Conservation (phyloP, 2,888 invertebrate genomes). For the Congeria kusceri region DNA sequence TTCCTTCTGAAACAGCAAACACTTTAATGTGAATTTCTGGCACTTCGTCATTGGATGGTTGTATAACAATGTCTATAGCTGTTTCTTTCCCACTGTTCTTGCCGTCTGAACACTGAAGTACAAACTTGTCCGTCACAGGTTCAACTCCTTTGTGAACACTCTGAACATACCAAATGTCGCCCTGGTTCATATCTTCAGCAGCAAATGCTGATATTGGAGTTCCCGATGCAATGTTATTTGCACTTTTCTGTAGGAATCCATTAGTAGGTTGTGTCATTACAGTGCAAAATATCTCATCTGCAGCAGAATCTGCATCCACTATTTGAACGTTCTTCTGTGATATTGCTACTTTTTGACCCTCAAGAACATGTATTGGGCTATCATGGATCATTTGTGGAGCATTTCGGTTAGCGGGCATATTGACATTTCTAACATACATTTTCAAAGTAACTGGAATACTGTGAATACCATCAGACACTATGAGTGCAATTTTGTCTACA, state of each 20-base stretch:
- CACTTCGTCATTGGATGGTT: conserved; percentile 84
- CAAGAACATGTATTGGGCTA: conserved; percentile 75
- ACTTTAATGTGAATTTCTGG: conserved; percentile 83
- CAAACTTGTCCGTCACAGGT: conserved; percentile 81
- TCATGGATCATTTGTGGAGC: no score
- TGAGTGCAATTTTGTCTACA: conserved; percentile 64
- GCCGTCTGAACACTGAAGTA: conserved; percentile 84
- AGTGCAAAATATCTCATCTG: conserved; percentile 81
- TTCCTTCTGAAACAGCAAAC: conserved; percentile 85
- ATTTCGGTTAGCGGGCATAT: no score
- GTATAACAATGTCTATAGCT: conserved; percentile 78
- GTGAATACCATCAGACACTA: conserved; percentile 76
- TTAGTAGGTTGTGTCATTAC: conserved; percentile 80
- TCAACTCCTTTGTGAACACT: conserved; percentile 85
- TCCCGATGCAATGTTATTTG: conserved; percentile 83
- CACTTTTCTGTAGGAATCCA: conserved; percentile 84
- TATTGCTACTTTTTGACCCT: conserved; percentile 74
- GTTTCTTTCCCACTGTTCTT: conserved; percentile 79
- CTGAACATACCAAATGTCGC: conserved; percentile 84
- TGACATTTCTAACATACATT: conserved; percentile 46
- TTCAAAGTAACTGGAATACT: conserved; percentile 79
- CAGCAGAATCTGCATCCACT: conserved; percentile 81
- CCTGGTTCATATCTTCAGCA: conserved; percentile 76
- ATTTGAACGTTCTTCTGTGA: conserved; percentile 75
- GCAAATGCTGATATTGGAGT: conserved; percentile 83